These are phyloP conservation scores for Microtus ochrogaster DNA, from an alignment of 2,113 vertebrate species.

Conservation along the genomic window DNA sequence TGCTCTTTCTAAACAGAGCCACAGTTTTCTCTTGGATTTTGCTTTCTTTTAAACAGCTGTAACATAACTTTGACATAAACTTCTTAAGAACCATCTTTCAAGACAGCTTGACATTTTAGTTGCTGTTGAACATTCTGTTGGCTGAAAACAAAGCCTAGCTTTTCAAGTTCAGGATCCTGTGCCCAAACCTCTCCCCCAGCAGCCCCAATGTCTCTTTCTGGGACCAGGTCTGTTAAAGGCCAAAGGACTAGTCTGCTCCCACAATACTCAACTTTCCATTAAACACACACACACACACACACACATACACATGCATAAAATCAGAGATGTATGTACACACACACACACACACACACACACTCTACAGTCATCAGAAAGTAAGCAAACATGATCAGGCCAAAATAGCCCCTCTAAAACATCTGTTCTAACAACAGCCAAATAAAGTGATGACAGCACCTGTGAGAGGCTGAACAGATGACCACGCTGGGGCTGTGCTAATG, in stretches of 20 bases:
- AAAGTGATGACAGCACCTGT: constrained; percentile 68
- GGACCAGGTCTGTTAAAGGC: not conserved
- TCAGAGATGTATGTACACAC: not conserved
- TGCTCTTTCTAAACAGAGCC: constrained; percentile 29
- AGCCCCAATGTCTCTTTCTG: not conserved
- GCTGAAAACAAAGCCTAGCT: not conserved
- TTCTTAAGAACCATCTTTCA: constrained; percentile 1
- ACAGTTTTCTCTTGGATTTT: constrained; percentile 46
- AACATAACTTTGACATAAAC: constrained; percentile 14
- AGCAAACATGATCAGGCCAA: constrained; percentile 66
- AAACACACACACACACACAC: constrained; percentile 49
- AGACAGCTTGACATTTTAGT: not conserved
- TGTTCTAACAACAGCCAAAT: constrained; percentile 75
- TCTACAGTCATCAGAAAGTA: constrained; percentile 69
- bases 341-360: constrained; percentile 22
- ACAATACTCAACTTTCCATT: not conserved
- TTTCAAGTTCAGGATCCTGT: constrained; percentile 11
- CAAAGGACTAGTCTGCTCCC: constrained; percentile 7
- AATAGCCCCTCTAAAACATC: constrained; percentile 77
- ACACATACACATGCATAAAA: not conserved
- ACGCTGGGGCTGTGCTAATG: constrained; percentile 45
- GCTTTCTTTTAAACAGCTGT: constrained; percentile 29
- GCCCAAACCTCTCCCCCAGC: not conserved
- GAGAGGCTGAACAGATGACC: constrained; percentile 70
- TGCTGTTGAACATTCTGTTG: not conserved